Conservation (phyloP, 92 coral and sea anemone species). For the Actinernus sp. region DNA sequence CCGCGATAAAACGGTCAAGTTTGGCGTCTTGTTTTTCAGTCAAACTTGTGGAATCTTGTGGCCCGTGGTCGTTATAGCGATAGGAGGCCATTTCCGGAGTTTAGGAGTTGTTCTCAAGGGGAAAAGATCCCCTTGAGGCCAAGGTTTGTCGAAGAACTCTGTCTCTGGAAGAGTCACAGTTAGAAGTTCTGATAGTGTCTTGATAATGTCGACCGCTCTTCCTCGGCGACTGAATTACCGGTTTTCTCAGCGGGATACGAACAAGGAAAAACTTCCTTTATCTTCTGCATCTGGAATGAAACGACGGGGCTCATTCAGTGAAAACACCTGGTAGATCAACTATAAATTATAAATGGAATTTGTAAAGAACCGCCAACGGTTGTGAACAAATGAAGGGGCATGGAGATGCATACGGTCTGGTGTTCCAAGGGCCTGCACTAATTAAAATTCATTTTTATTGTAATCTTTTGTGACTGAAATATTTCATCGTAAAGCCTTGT, state of each 20-base stretch:
- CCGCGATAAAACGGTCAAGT: slow-evolving; percentile 86
- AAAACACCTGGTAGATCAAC: slow-evolving; percentile 56
- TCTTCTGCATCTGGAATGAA: neutral
- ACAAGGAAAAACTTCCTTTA: neutral
- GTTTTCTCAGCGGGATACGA: neutral
- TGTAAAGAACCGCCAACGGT: slow-evolving; percentile 88
- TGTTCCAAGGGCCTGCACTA: no score
- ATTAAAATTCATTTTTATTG: no score
- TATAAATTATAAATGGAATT: slow-evolving; percentile 79
- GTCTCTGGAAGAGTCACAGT: slow-evolving; percentile 1
- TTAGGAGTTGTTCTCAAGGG: neutral
- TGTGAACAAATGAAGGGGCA: slow-evolving; percentile 21
- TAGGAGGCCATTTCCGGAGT: slow-evolving; percentile 62
- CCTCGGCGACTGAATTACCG: slow-evolving; percentile 5
- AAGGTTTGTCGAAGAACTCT: neutral
- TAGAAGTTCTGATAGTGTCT: neutral
- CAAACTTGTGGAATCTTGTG: slow-evolving; percentile 57
- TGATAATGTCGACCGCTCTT: neutral
- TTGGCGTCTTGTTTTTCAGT: slow-evolving; percentile 89
- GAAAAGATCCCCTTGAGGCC: neutral
- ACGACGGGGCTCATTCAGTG: slow-evolving; percentile 4
- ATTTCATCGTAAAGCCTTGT: no score
- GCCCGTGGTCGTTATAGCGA: slow-evolving; percentile 67
- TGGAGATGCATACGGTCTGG: neutral
- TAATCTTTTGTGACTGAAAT: no score